Evolutionary conservation across 2,797 vertebrate species (phyloP).

Genomic region (Balearica regulorum): DNA sequence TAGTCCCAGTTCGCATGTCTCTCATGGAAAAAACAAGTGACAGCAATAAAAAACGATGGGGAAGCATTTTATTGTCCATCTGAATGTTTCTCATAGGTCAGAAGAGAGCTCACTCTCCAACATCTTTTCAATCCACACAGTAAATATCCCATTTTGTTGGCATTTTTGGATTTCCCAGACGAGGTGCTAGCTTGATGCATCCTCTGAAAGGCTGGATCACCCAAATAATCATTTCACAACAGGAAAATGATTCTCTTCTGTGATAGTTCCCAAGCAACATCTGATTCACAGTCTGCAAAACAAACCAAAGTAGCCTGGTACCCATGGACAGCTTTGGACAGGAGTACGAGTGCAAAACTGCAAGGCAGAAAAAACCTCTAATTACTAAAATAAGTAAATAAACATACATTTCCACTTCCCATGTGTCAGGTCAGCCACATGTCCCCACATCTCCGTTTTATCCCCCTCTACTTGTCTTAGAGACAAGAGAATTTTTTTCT

Average conservation of each 20-base stretch:
- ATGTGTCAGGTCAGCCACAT: neutral
- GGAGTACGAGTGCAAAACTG: neutral
- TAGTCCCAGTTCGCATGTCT: neutral
- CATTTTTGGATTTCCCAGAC: neutral
- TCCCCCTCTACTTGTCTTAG: neutral
- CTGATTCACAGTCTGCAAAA: neutral
- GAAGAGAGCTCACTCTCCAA: neutral
- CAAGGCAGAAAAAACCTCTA: neutral
- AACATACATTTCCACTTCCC: neutral
- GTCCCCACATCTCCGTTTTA: neutral
- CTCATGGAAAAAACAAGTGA: neutral
- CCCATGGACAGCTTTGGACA: neutral
- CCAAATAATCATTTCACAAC: neutral
- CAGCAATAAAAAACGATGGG: neutral
- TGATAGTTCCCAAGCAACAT: neutral
- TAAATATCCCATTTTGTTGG: neutral
- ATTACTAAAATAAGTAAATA: neutral
- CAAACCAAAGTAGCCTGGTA: neutral
- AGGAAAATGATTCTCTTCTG: neutral
- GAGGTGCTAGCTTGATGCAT: neutral
- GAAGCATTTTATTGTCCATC: neutral
- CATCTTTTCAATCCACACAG: neutral
- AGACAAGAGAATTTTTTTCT: neutral
- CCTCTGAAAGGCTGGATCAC: neutral
- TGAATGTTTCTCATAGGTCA: neutral